A percentile compares a stretch with the other conserved stretches of the same genome.
These are phyloP conservation scores for Coreoperca whiteheadi DNA, from an alignment of 2,113 vertebrate genomes.

Conservation along the genomic window DNA sequence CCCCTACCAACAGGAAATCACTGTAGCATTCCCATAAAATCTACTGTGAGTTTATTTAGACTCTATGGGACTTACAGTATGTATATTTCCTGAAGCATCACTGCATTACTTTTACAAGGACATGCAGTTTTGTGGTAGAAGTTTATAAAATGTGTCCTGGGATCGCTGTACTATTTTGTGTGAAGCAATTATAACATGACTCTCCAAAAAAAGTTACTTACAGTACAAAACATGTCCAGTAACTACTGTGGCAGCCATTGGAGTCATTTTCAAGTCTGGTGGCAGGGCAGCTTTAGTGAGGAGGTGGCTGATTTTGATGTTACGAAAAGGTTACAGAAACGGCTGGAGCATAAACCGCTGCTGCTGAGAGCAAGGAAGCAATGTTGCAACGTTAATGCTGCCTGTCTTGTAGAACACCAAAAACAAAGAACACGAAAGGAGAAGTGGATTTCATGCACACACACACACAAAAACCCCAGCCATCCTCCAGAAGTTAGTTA, in stretches of 20 bases:
- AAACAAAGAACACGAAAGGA: slow-evolving; percentile 58
- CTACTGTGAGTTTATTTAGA: neutral
- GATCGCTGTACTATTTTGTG: neutral
- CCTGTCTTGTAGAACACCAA: slow-evolving; percentile 55
- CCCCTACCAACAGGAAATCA: slow-evolving; percentile 69
- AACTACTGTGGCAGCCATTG: slow-evolving; percentile 2
- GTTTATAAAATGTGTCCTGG: neutral
- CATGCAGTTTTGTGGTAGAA: neutral
- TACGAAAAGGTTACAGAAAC: slow-evolving; percentile 58
- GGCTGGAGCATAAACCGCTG: slow-evolving; percentile 39
- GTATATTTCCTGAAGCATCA: neutral
- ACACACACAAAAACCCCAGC: neutral
- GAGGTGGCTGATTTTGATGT: slow-evolving; percentile 44
- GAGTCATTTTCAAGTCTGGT: neutral
- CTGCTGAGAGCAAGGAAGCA: slow-evolving; percentile 57
- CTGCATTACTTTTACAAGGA: neutral
- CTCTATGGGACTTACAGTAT: neutral
- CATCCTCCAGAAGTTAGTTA: slow-evolving; percentile 12
- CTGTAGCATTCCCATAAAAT: slow-evolving; percentile 39
- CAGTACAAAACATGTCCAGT: neutral
- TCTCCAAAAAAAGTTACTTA: slow-evolving; percentile 15
- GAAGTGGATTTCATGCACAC: slow-evolving; percentile 62
- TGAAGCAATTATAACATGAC: neutral
- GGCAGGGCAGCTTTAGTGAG: slow-evolving; percentile 5
- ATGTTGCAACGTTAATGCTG: slow-evolving; percentile 63